These are phyloP conservation scores for Ceyx cyanopectus DNA, from an alignment of 2,113 vertebrate species.

Conservation along the genomic window DNA sequence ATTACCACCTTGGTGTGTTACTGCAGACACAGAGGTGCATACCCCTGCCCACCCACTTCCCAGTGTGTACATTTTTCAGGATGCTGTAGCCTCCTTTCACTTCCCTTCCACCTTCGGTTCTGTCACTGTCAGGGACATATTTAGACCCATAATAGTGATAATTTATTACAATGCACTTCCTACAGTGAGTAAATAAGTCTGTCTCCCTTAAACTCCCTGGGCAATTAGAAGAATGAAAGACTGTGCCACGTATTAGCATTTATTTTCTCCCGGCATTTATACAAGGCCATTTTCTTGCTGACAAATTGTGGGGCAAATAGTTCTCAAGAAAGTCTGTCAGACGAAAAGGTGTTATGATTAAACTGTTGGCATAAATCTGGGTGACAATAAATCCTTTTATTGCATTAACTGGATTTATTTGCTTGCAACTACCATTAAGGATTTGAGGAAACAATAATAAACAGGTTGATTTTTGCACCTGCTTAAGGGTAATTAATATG, in stretches of 20 bases:
- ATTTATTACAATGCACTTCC: conserved; percentile 84
- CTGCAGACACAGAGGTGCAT: neutral
- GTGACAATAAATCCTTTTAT: conserved; percentile 79
- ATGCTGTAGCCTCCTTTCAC: rapidly evolving
- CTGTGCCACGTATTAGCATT: conserved; percentile 79
- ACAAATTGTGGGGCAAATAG: conserved; percentile 82
- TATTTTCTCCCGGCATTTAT: conserved; percentile 79
- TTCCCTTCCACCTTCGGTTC: conserved; percentile 27
- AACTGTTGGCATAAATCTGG: conserved; percentile 78
- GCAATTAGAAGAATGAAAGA: conserved; percentile 85
- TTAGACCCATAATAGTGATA: conserved; percentile 70
- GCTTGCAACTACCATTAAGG: conserved; percentile 65
- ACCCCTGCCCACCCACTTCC: neutral
- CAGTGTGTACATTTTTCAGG: neutral
- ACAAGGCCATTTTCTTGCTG: conserved; percentile 81
- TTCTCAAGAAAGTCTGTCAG: conserved; percentile 80
- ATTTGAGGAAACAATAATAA: conserved; percentile 78
- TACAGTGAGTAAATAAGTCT: conserved; percentile 85
- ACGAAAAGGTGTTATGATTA: conserved; percentile 82
- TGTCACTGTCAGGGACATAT: conserved; percentile 68
- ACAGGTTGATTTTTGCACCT: conserved; percentile 76
- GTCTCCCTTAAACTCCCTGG: conserved; percentile 81
- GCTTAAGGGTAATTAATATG: conserved; percentile 76
- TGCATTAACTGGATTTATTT: conserved; percentile 79
- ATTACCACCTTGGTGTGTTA: neutral